phyloP scores from a whole-genome alignment of 2,113 vertebrate species.

The Tetrax tetrax region DNA sequence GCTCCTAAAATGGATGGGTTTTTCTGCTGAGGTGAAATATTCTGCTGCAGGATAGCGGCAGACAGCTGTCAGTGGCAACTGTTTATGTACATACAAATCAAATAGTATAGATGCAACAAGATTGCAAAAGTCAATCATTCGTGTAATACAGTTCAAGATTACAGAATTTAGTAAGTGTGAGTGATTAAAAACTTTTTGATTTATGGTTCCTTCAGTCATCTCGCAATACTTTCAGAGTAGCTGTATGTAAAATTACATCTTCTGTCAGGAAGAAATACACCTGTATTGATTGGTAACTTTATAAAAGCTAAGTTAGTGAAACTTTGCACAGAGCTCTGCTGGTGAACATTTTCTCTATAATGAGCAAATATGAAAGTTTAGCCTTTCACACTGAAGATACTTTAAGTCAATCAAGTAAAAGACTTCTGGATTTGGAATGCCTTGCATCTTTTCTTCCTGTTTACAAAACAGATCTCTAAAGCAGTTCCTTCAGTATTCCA shows the following conservation, averaged over 20 bases:
- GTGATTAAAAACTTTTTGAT: constrained; percentile 62
- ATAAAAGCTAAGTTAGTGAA: neutral
- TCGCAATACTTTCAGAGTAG: neutral
- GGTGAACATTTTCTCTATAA: neutral
- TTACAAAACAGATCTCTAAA: neutral
- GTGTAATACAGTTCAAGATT: constrained; percentile 49
- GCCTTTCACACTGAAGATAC: neutral
- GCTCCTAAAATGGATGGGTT: constrained; percentile 14
- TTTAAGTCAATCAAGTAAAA: neutral
- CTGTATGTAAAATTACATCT: neutral
- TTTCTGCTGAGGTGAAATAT: constrained; percentile 52
- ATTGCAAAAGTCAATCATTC: constrained; percentile 61
- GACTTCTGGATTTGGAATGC: neutral
- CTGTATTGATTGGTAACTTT: neutral
- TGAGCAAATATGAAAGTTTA: neutral
- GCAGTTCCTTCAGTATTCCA: neutral
- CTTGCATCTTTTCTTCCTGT: neutral
- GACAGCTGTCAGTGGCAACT: constrained; percentile 65
- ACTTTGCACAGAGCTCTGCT: neutral
- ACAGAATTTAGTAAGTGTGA: constrained; percentile 54
- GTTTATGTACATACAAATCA: constrained; percentile 59
- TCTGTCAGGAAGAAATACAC: neutral
- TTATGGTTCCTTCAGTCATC: constrained; percentile 17
- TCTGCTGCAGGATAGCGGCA: constrained; percentile 3
- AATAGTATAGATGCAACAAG: constrained; percentile 23